phyloP scores from a whole-genome alignment of 2,797 vertebrate genomes.

The Lithobates pipiens region DNA sequence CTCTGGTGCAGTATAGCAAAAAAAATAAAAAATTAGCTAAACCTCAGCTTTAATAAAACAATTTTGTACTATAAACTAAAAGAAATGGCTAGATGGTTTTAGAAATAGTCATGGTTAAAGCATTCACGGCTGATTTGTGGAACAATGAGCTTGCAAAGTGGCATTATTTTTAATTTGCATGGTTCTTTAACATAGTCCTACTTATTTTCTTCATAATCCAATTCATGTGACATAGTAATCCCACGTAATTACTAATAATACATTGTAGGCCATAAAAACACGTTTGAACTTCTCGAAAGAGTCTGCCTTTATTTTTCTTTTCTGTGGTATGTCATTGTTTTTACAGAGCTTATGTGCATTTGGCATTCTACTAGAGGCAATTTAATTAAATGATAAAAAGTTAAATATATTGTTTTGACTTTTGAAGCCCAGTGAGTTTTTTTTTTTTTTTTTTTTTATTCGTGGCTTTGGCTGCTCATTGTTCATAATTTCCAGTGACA shows the following conservation, averaged over 20 bases:
- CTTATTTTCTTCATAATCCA: constrained; percentile 56
- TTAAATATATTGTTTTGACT: no score
- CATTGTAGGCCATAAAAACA: constrained; percentile 48
- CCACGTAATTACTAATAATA: constrained; percentile 56
- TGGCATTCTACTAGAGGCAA: not conserved
- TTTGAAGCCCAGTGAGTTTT: no score
- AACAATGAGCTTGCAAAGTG: not conserved
- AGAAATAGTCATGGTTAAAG: not conserved
- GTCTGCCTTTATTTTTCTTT: constrained; percentile 34
- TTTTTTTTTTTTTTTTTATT: no score
- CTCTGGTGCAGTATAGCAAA: no score
- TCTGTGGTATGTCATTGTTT: constrained; percentile 48
- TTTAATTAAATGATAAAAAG: not conserved
- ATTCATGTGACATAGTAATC: constrained; percentile 60
- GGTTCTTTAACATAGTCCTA: constrained; percentile 51
- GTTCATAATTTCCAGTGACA: no score
- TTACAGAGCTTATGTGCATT: not conserved
- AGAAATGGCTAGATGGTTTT: not conserved
- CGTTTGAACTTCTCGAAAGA: constrained; percentile 46
- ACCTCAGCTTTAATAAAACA: not conserved
- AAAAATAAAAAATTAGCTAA: no score
- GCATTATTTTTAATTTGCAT: constrained; percentile 46
- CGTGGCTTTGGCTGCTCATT: no score
- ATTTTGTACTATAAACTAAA: not conserved
- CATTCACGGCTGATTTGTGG: not conserved